Conservation (phyloP, 2,888 invertebrate genomes). For the Molorchus minor region DNA sequence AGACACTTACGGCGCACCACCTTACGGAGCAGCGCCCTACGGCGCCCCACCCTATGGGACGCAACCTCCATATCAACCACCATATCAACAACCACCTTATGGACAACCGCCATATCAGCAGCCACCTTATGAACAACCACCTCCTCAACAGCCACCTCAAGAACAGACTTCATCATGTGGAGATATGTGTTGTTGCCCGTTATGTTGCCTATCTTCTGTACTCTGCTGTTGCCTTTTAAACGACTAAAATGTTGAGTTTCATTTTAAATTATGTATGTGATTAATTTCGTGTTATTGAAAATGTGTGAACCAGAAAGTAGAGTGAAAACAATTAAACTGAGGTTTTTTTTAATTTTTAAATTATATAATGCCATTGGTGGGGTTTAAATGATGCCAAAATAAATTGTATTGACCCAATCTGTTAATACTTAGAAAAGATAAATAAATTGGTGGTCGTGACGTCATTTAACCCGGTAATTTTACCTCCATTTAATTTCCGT, state of each 20-base stretch:
- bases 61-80: conserved; percentile 1
- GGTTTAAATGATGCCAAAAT: no score
- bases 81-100: conserved; percentile 6
- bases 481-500: no score
- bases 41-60: no score
- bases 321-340: no score
- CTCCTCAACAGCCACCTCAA: not conserved
- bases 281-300: not conserved
- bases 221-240: not conserved
- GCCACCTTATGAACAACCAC: conserved; percentile 10
- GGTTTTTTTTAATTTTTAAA: no score
- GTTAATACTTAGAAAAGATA: no score
- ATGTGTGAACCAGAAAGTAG: no score
- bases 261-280: not conserved
- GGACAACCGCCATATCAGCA: not conserved
- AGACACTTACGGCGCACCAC: conserved; percentile 33
- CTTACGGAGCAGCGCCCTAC: conserved; percentile 20
- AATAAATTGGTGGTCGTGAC: no score
- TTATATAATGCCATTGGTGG: no score
- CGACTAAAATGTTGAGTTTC: not conserved
- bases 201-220: conserved; percentile 9
- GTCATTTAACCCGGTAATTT: no score
- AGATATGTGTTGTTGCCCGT: not conserved
- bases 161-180: not conserved
- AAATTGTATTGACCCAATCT: no score